Percentiles rank a stretch among this genome's conserved stretches.
These are phyloP conservation scores for Malacosoma neustria DNA, from an alignment of 2,888 invertebrate genomes.

Conservation along the genomic window DNA sequence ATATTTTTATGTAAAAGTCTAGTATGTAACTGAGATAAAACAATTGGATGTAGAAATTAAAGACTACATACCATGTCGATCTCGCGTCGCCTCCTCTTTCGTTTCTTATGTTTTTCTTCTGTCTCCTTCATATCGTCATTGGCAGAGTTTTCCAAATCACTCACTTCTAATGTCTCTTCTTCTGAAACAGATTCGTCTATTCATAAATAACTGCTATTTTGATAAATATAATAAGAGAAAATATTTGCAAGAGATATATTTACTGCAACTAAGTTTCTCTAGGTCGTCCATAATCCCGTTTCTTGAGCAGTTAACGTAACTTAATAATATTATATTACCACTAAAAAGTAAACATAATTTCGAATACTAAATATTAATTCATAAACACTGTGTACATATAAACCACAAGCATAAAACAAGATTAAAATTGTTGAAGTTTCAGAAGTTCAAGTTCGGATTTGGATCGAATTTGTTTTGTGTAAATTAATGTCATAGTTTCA, in stretches of 20 bases:
- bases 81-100: constrained; percentile 57
- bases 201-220: neutral
- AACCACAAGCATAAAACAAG: no score
- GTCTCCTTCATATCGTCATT: constrained; percentile 51
- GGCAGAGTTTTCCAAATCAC: constrained; percentile 59
- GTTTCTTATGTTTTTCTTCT: constrained; percentile 54
- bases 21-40: no score
- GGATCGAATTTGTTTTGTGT: no score
- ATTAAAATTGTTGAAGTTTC: no score
- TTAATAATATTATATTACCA: neutral
- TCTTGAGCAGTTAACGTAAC: no score
- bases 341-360: neutral
- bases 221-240: neutral
- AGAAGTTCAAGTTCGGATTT: no score
- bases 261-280: constrained; percentile 63
- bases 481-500: no score
- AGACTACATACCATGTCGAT: constrained; percentile 48
- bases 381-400: no score
- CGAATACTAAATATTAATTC: neutral
- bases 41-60: no score
- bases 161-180: constrained; percentile 58
- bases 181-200: constrained; percentile 24
- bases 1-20: no score
- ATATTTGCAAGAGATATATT: constrained; percentile 21
- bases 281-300: constrained; percentile 40